Evolutionary conservation across 1,140 invertebrate species (phyloP), one percentile per base, ranked within the genome.

Genomic region (Saccostrea echinata): DNA sequence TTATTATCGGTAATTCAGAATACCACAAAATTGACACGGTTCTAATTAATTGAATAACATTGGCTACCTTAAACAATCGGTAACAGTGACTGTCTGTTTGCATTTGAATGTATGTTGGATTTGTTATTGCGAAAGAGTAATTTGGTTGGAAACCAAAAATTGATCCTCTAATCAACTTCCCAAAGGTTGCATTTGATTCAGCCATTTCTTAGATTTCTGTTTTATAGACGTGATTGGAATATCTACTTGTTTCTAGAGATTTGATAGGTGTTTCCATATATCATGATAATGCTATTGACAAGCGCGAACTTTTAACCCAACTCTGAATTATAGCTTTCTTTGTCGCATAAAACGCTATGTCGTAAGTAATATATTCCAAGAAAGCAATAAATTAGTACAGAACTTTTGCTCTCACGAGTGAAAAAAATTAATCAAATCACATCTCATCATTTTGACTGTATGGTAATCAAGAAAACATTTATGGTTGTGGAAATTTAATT

Each of bases 301-400:
- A 61, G 68, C 68, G 68, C 68, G 68, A 76, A 76, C 68, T 76
- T 76, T 76, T 76, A 76, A 76, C 68, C 68, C 27, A 16, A 27
- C 30, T 11, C 13, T 76, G 27, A 76, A 76, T 76, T 76, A 76
- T 18, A 27, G 68, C 16, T 18, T 33, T 30, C 18, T 76, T 30
- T 76, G 57, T n/a, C 57, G 57, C 57, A 64, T 64, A 64, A 64
- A 21, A 64, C 24, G 18, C 21, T 64, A 21, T 24, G 68, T 76
- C 68, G 27, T 76, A 33, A 76, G 27, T 76, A 76, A 76, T 76
- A 16, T 33, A 76, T 76, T 76, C 68, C 27, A 0, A 76, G 68
- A 76, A 33, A 76, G 57, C 27, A 76, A 76, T 33, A 76, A 30
- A 76, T 33, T 16, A 30, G 18, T 64, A 76, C 24, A 76, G 11